A percentile compares a stretch with the other conserved stretches of the same genome.
phyloP scores from a whole-genome alignment of 92 coral and sea anemone species.

The Montipora capitata region DNA sequence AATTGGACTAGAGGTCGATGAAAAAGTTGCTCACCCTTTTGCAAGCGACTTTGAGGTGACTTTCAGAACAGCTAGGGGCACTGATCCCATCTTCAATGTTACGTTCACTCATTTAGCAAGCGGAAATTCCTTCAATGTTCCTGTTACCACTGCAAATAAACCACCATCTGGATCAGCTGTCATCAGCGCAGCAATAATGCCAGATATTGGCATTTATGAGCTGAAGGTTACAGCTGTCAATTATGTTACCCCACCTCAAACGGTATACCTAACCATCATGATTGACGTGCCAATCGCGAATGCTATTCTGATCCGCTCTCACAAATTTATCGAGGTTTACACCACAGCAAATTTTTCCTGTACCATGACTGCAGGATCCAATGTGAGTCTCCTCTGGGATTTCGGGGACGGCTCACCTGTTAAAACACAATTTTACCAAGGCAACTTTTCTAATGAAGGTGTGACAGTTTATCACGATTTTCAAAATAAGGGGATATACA shows the following conservation, averaged over 20 bases:
- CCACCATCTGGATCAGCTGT: constrained; percentile 46
- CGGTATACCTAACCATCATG: constrained; percentile 39
- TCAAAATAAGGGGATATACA: constrained; percentile 43
- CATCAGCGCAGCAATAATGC: constrained; percentile 47
- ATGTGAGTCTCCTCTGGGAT: constrained; percentile 82
- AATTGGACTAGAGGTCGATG: constrained; percentile 33
- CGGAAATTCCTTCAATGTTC: constrained; percentile 22
- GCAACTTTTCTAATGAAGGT: constrained; percentile 74
- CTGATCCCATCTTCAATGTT: constrained; percentile 83
- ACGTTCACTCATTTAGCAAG: constrained; percentile 49
- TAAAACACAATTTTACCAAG: constrained; percentile 45
- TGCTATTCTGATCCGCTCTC: constrained; percentile 45
- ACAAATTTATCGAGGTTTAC: constrained; percentile 58
- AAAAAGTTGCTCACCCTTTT: constrained; percentile 65
- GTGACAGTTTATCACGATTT: constrained; percentile 60
- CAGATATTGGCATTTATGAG: constrained; percentile 72
- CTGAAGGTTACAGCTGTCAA: constrained; percentile 82
- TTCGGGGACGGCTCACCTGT: constrained; percentile 73
- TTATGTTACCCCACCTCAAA: constrained; percentile 80
- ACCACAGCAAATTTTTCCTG: constrained; percentile 63
- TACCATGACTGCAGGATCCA: constrained; percentile 80
- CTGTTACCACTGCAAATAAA: constrained; percentile 24
- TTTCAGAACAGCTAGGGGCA: constrained; percentile 74
- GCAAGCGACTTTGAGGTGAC: constrained; percentile 46
- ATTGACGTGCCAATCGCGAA: constrained; percentile 79